Base-by-base conservation (phyloP, 2,113 vertebrate genomes). In the Castor canadensis region DNA sequence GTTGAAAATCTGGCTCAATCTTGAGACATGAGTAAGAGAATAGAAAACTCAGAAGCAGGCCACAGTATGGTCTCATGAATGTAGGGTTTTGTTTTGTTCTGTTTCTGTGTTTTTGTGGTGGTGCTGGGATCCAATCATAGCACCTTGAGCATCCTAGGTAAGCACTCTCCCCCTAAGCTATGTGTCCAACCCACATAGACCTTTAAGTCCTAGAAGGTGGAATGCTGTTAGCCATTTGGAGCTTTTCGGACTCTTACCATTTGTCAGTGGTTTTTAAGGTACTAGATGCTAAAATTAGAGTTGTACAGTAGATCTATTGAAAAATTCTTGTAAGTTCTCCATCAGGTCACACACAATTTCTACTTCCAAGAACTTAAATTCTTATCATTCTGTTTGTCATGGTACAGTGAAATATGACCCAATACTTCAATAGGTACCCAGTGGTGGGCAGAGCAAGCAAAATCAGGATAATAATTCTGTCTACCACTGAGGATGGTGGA, bases 21-120 rank as follows among this genome's bases (percentile, higher is more conserved):
- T 26, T 16, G 45, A 92, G 43, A 19, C 24, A 38, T 67, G 49
- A 94, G 64, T 69, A 62, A 94, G 54, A 56, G 30, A 87, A 80
- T 6, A 71, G 79, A 89, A 95, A 77, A 83, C 22, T 76, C 54
- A 75, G 66, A 76, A 72, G 20, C 52, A 93, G 40, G 52, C 35
- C 30, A 49, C 2, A 32, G 2, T 20, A 52, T 22, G 17, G 35
- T 35, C 79, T 94, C 66, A 19, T 54, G 47, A 75, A 67, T 52
- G 54, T 85, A 35, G 58, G 32, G 3, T 15, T 15, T 15, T 67
- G 64, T 35, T 32, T 67, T 30, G 16, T 32, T 16, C 10, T 32
- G 32, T 67, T 30, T 35, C 11, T 17, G 30, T 16, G 30, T 32
- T 10, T 67, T 7, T 67, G 64, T 35, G 12, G n/a, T 69, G 67